These are phyloP conservation scores for Trichogramma evanescens DNA, from an alignment of 2,888 invertebrate genomes.

Conservation along the genomic window DNA sequence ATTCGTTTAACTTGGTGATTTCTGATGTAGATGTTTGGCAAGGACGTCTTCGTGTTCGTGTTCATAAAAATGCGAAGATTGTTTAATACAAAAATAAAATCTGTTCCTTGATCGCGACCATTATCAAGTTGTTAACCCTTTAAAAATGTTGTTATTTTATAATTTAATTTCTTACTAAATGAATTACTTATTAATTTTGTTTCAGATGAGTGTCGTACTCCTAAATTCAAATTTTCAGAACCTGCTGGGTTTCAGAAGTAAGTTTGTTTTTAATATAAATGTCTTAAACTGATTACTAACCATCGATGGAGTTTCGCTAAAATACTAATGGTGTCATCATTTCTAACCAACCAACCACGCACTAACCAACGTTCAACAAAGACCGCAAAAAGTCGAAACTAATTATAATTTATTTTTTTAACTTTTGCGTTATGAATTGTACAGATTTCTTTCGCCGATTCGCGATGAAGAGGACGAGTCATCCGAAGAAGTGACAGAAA, in stretches of 20 bases:
- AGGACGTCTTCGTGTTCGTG: background rate
- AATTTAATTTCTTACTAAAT: background rate
- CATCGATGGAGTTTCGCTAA: no score
- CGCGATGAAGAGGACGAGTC: slow-evolving; percentile 10
- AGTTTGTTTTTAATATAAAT: slow-evolving; percentile 7
- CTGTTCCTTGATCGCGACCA: background rate
- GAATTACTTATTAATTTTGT: slow-evolving; percentile 1
- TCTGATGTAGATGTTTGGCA: background rate
- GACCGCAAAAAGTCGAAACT: no score
- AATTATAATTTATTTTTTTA: no score
- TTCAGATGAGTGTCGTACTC: slow-evolving; percentile 30
- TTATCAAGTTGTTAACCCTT: no score
- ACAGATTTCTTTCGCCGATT: slow-evolving; percentile 17
- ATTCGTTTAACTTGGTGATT: background rate
- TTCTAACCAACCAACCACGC: no score
- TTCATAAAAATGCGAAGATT: background rate
- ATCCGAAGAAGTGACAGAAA: slow-evolving; percentile 6
- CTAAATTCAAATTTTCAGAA: slow-evolving; percentile 36
- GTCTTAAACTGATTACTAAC: no score
- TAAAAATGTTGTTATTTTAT: background rate
- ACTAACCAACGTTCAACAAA: no score
- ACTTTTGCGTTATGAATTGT: slow-evolving; percentile 2
- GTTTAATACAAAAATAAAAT: background rate
- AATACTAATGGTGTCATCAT: no score
- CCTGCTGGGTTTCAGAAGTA: slow-evolving; percentile 30